Conservation (phyloP, 2,113 vertebrate genomes). For the Melanerpes aurifrons region DNA sequence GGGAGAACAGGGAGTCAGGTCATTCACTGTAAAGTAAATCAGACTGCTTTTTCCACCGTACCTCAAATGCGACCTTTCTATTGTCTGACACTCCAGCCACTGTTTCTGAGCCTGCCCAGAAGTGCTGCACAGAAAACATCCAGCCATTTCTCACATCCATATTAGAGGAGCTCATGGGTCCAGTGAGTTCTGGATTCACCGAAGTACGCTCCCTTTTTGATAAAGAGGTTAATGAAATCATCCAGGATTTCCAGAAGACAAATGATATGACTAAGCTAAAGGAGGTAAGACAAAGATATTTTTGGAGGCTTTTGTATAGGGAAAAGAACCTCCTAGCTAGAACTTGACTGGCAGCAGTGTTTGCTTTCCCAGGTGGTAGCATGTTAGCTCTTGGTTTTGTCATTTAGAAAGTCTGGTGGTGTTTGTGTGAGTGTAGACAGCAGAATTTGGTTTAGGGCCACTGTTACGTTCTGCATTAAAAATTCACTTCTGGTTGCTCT, state of each 20-base stretch:
- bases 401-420: not conserved
- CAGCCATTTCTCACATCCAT: constrained; percentile 86
- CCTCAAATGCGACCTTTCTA: not conserved
- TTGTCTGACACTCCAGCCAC: constrained; percentile 69
- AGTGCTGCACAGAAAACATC: constrained; percentile 80
- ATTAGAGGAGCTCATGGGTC: constrained; percentile 93
- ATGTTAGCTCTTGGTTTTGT: not conserved
- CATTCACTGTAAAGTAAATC: not conserved
- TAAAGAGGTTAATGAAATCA: constrained; percentile 81
- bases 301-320: not conserved
- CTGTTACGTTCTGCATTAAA: not conserved
- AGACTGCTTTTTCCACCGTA: not conserved
- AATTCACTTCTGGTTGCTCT: not conserved
- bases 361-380: not conserved
- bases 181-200: constrained; percentile 87
- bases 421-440: not conserved
- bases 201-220: constrained; percentile 85
- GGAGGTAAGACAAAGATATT: constrained; percentile 73
- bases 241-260: constrained; percentile 75
- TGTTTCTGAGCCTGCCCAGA: constrained; percentile 80
- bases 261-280: constrained; percentile 71
- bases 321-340: not conserved
- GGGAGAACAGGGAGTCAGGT: rapidly evolving
- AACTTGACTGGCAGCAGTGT: not conserved
- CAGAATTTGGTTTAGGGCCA: not conserved